Evolutionary conservation across 2,113 vertebrate species (phyloP).

Genomic region (Paraplagusia blochii): DNA sequence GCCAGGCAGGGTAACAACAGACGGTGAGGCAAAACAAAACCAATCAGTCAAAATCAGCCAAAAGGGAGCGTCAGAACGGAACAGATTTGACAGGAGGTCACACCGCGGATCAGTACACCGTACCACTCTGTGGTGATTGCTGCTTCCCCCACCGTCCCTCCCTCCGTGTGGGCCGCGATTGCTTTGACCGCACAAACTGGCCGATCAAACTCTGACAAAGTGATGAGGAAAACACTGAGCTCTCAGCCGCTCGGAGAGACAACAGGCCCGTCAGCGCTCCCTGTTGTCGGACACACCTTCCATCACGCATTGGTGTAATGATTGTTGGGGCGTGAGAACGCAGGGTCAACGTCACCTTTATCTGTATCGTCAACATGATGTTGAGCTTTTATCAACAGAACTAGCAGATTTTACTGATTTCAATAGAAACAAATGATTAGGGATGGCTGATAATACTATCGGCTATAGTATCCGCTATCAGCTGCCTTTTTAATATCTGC

Average conservation of each 20-base stretch:
- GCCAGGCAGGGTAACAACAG: constrained; percentile 17
- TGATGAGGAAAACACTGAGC: constrained; percentile 57
- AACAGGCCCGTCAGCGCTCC: too few species aligned
- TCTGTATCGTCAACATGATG: too few species aligned
- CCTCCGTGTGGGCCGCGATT: constrained; percentile 39
- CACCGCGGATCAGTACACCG: constrained; percentile 45
- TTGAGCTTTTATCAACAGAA: too few species aligned
- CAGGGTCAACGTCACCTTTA: constrained; percentile 55
- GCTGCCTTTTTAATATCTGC: too few species aligned
- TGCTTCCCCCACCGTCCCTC: constrained; percentile 29
- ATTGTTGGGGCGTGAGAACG: constrained; percentile 48
- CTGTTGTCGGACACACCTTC: constrained; percentile 65
- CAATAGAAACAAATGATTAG: too few species aligned
- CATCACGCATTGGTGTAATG: constrained; percentile 58
- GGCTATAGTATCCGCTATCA: too few species aligned
- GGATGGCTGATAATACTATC: too few species aligned
- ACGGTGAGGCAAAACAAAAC: constrained; percentile 45
- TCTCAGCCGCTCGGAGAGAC: constrained; percentile 49
- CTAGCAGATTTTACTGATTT: too few species aligned
- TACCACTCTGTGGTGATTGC: constrained; percentile 47
- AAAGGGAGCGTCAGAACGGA: constrained; percentile 32
- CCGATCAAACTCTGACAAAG: constrained; percentile 51
- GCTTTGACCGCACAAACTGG: constrained; percentile 59
- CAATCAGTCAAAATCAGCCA: constrained; percentile 52
- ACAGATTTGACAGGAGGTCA: constrained; percentile 51